Conservation (phyloP, 64 coral and sea anemone genomes). For the Platygyra sinensis region DNA sequence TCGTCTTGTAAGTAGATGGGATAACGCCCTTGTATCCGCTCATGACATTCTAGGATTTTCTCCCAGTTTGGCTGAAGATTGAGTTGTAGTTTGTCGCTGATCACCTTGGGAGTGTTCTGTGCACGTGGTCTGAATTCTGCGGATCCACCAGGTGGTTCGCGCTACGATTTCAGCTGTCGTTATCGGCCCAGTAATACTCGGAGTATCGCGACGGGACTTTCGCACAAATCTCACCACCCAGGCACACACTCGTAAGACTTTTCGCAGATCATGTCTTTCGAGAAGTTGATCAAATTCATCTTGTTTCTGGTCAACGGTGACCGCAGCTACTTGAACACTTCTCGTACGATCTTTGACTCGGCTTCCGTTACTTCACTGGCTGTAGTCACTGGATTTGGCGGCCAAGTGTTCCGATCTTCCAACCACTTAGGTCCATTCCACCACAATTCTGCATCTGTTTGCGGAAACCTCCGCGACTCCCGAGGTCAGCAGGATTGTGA, state of each 20-base stretch:
- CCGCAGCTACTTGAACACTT: slow-evolving; percentile 26
- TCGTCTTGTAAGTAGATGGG: slow-evolving; percentile 48
- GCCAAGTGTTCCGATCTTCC: too few species aligned
- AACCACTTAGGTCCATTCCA: slow-evolving; percentile 21
- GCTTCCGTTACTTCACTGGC: not conserved
- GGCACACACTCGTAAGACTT: slow-evolving; percentile 33
- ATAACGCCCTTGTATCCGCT: slow-evolving; percentile 26
- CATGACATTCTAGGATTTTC: slow-evolving; percentile 18
- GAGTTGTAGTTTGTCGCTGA: slow-evolving; percentile 30
- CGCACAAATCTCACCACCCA: slow-evolving; percentile 30
- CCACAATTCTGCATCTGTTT: slow-evolving; percentile 4
- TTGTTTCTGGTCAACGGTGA: not conserved
- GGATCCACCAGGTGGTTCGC: not conserved
- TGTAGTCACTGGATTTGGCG: too few species aligned
- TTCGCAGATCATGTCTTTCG: slow-evolving; percentile 25
- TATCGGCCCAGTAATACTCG: slow-evolving; percentile 12
- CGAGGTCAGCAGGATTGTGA: slow-evolving; percentile 57
- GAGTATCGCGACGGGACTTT: slow-evolving; percentile 28
- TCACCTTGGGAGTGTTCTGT: not conserved
- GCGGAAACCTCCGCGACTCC: slow-evolving; percentile 8
- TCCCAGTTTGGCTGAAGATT: slow-evolving; percentile 30
- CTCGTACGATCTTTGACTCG: slow-evolving; percentile 21
- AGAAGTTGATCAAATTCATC: slow-evolving; percentile 42
- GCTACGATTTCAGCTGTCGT: slow-evolving; percentile 14
- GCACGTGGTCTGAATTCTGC: not conserved